Conservation (phyloP, 2,797 vertebrate species). For the Propithecus deckenii region DNA sequence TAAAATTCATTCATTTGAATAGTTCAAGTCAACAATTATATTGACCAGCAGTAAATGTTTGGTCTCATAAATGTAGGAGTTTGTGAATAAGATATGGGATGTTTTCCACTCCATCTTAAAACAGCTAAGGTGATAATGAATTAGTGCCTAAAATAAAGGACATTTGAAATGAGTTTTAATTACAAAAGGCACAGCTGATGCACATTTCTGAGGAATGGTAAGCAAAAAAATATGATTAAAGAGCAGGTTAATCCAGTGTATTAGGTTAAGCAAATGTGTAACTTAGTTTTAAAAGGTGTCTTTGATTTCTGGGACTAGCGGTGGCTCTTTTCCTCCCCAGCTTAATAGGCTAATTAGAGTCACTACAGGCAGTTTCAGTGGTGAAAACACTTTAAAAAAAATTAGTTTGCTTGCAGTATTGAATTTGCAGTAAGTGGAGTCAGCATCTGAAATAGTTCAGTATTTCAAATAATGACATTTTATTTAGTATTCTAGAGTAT, state of each 20-base stretch:
- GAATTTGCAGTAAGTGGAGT: slow-evolving; percentile 87
- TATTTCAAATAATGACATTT: slow-evolving; percentile 87
- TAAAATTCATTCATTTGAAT: neutral
- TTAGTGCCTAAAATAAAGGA: neutral
- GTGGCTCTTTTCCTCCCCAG: slow-evolving; percentile 70
- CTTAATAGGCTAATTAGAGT: slow-evolving; percentile 83
- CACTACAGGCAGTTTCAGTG: slow-evolving; percentile 80
- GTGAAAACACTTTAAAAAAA: slow-evolving; percentile 83
- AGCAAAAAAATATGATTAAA: slow-evolving; percentile 3
- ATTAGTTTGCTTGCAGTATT: slow-evolving; percentile 86
- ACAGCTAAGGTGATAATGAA: neutral
- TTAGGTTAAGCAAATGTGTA: slow-evolving; percentile 76
- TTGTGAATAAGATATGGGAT: neutral
- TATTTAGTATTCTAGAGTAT: slow-evolving; percentile 87
- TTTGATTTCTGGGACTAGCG: slow-evolving; percentile 62
- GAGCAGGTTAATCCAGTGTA: neutral
- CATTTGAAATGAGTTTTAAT: neutral
- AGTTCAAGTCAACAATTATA: neutral
- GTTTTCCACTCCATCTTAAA: neutral
- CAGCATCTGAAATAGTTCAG: slow-evolving; percentile 86
- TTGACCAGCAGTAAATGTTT: neutral
- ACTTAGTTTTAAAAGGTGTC: slow-evolving; percentile 52
- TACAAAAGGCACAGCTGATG: neutral
- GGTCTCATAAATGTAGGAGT: neutral
- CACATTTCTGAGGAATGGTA: slow-evolving; percentile 15